Evolutionary conservation across 2,113 vertebrate species (phyloP).

Genomic region (Pelodiscus sinensis): DNA sequence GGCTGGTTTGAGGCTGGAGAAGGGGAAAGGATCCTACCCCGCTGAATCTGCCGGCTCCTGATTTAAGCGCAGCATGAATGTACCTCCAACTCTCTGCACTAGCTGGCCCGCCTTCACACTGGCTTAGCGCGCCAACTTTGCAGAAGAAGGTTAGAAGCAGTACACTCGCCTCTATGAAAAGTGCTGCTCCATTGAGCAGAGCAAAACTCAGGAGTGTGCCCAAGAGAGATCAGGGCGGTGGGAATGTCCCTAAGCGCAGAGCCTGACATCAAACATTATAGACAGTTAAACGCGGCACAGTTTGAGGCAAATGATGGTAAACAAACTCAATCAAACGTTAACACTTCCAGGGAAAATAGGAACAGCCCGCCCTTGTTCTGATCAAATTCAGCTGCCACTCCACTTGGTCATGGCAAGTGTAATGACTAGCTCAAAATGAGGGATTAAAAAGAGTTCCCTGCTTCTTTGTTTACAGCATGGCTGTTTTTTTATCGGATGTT

Average conservation of each 20-base stretch:
- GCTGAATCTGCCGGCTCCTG: neutral
- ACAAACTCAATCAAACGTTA: rapidly evolving
- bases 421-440: conserved; percentile 36
- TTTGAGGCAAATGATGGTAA: rapidly evolving
- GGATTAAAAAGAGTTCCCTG: conserved; percentile 70
- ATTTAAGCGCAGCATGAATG: neutral
- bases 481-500: conserved; percentile 56
- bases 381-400: neutral
- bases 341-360: rapidly evolving
- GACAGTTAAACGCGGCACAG: neutral
- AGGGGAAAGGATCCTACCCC: neutral
- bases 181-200: neutral
- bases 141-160: neutral
- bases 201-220: neutral
- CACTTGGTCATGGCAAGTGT: neutral
- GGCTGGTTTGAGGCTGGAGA: neutral
- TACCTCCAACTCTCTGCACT: neutral
- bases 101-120: neutral
- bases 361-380: neutral
- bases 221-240: neutral
- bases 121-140: neutral
- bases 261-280: neutral
- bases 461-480: conserved; percentile 60
- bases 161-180: neutral
- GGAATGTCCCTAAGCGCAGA: neutral